Evolutionary conservation across 2,888 invertebrate species (phyloP).

Genomic region (Chymomyza caudatula): DNA sequence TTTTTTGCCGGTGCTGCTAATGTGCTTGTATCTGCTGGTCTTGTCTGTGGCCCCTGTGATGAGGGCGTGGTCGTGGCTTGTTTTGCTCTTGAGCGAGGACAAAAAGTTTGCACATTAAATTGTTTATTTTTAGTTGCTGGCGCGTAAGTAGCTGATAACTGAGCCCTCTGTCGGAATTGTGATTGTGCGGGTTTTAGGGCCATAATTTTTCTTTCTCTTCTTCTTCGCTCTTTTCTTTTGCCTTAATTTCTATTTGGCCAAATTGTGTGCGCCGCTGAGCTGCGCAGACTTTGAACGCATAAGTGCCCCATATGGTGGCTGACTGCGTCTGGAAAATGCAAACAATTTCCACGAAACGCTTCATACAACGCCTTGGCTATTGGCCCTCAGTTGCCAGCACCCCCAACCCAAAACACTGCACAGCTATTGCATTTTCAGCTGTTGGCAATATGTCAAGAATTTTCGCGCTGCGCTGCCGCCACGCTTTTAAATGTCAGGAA

Average conservation of each 20-base stretch:
- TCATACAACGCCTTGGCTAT: slow-evolving; percentile 54
- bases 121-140: slow-evolving; percentile 55
- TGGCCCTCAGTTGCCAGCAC: neutral
- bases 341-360: slow-evolving; percentile 51
- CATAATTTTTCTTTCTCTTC: neutral
- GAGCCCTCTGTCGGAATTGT: slow-evolving; percentile 21
- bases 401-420: slow-evolving; percentile 5
- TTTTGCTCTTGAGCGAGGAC: slow-evolving; percentile 32
- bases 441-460: slow-evolving; percentile 73
- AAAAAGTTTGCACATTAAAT: slow-evolving; percentile 64
- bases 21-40: slow-evolving; percentile 26
- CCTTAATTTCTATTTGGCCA: neutral
- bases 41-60: neutral
- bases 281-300: slow-evolving; percentile 11
- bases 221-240: neutral
- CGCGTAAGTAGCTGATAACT: slow-evolving; percentile 59
- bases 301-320: slow-evolving; percentile 33
- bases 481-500: slow-evolving; percentile 7
- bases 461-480: slow-evolving; percentile 16
- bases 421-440: slow-evolving; percentile 46
- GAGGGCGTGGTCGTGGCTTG: slow-evolving; percentile 23
- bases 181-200: neutral
- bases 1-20: neutral
- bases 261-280: slow-evolving; percentile 10
- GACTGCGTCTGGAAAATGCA: slow-evolving; percentile 38